phyloP scores from a whole-genome alignment of 2,797 vertebrate genomes.

The Cetoscarus ocellatus region DNA sequence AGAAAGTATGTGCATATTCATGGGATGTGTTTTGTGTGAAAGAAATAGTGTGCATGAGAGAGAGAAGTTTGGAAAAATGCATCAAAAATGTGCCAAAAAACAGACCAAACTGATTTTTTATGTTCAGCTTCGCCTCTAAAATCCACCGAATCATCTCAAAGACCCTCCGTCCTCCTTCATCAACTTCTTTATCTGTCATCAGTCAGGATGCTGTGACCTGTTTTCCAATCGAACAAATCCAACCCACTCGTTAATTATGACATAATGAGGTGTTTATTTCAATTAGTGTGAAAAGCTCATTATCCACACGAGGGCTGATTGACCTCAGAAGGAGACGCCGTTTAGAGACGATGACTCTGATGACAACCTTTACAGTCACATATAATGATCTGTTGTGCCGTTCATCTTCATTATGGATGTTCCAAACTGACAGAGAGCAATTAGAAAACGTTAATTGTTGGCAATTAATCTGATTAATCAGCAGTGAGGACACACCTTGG shows the following conservation, averaged over 20 bases:
- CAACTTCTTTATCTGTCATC: not conserved
- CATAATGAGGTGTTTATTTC: slow-evolving; percentile 71
- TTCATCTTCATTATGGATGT: slow-evolving; percentile 70
- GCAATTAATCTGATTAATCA: slow-evolving; percentile 73
- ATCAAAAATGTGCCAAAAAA: no score
- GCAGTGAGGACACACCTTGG: slow-evolving; percentile 46
- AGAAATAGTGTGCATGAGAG: no score
- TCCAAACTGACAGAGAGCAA: slow-evolving; percentile 69
- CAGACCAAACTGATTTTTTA: no score
- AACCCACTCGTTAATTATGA: slow-evolving; percentile 32
- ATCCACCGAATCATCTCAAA: not conserved
- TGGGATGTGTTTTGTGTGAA: no score
- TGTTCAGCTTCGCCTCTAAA: not conserved
- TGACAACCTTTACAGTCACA: slow-evolving; percentile 52
- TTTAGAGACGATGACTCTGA: slow-evolving; percentile 55
- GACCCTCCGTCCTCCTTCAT: not conserved
- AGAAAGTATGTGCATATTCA: no score
- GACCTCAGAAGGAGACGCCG: slow-evolving; percentile 40
- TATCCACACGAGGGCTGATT: slow-evolving; percentile 28
- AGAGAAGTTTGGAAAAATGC: no score
- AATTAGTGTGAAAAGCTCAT: slow-evolving; percentile 70
- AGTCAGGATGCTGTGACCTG: slow-evolving; percentile 15
- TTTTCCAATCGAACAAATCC: slow-evolving; percentile 4
- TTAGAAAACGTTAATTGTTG: slow-evolving; percentile 70
- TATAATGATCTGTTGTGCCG: slow-evolving; percentile 64